phyloP scores from a whole-genome alignment of 2,888 invertebrate species.

The Nomada flava region DNA sequence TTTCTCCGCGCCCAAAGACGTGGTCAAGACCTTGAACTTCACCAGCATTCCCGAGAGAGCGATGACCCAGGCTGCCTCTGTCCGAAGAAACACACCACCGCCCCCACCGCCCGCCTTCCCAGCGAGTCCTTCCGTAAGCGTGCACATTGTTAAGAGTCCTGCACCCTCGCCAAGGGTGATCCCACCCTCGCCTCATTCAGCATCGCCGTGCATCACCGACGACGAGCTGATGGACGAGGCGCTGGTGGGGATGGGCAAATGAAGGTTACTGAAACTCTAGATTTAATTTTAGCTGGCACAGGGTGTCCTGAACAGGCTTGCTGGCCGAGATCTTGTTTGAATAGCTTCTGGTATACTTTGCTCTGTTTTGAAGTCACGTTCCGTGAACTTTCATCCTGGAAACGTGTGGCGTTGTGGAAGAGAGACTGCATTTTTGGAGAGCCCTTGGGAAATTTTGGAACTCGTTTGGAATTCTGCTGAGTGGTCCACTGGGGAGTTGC shows the following conservation, averaged over 20 bases:
- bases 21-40: conserved; percentile 79
- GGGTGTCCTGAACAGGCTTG: conserved; percentile 21
- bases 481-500: too few species aligned
- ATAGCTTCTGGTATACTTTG: not conserved
- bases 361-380: not conserved
- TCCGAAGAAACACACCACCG: conserved; percentile 83
- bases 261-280: conserved; percentile 81
- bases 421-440: too few species aligned
- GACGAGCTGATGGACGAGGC: conserved; percentile 97
- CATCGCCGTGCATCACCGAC: conserved; percentile 93
- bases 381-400: not conserved
- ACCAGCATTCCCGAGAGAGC: conserved; percentile 86
- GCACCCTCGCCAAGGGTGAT: conserved; percentile 89
- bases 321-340: not conserved
- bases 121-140: conserved; percentile 89
- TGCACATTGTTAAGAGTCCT: conserved; percentile 92
- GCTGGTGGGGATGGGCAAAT: conserved; percentile 91
- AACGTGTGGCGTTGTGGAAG: too few species aligned
- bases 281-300: conserved; percentile 46
- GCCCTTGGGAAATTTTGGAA: too few species aligned
- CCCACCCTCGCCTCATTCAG: conserved; percentile 88
- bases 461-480: too few species aligned
- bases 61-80: conserved; percentile 85
- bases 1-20: conserved; percentile 87
- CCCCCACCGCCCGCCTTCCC: conserved; percentile 84